Base-by-base conservation (phyloP, 2,888 invertebrate genomes). In the Resseliella maxima region DNA sequence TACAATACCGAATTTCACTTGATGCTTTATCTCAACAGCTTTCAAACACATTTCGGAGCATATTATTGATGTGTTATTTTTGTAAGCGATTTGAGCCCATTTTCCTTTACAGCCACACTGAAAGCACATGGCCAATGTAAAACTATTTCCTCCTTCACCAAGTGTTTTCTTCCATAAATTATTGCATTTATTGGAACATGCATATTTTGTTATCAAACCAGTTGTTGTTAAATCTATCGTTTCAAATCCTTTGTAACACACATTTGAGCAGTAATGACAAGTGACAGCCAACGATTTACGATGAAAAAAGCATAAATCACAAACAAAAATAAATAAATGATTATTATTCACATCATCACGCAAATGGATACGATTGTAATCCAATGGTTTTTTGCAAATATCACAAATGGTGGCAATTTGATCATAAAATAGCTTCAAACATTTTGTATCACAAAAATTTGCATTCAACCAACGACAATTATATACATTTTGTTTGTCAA, bases 381-480 rank as follows among this genome's bases (percentile, higher is more conserved):
- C n/a, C 1, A 72, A 35, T 12, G 2, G 12, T 31, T 3, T 72
- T 31, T 72, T 72, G 15, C 72, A 72, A 3, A 72, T 15, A 31
- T 35, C 27, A 72, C 72, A 72, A 5, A 12, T 31, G 0, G 72
- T 10, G 2, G 72, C 35, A 15, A 72, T 15, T 72, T n/a, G 15
- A 27, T 27, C 72, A n/a, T 31, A 5, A 35, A 31, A 72, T 31
- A 12, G 59, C 24, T 59, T n/a, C 24, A 59, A 59, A 59, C 59
- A 59, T 6, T n/a, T 24, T 59, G 24, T 8, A 24, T 24, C 5
- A 24, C 59, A 59, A 59, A 59, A 59, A 24, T 10, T n/a, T 2
- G 24, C n/a, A 24, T 59, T n/a, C 12, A 59, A 59, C 59, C 59
- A 59, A 59, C 59, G 59, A 59, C 59, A 59, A 24, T 59, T 59